These are phyloP conservation scores for Hirundo rustica DNA, from an alignment of 2,797 vertebrate genomes.

Conservation along the genomic window DNA sequence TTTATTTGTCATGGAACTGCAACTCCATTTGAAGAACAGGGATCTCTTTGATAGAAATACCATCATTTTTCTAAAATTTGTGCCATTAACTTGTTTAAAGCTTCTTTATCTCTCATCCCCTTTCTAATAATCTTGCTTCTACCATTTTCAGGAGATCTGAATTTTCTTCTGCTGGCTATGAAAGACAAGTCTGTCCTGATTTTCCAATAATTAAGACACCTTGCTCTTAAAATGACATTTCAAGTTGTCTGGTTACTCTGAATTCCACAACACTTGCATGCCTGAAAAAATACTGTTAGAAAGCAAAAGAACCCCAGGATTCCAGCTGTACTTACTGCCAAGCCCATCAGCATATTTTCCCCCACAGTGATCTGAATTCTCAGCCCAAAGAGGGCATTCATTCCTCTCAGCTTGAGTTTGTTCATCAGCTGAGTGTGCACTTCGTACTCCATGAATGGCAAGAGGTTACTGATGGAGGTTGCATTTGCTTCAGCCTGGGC, in stretches of 20 bases:
- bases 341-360: conserved; percentile 95
- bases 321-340: conserved; percentile 86
- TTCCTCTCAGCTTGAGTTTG: conserved; percentile 93
- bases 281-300: background rate
- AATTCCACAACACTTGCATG: background rate
- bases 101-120: background rate
- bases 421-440: conserved; percentile 98
- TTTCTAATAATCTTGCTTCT: background rate
- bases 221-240: background rate
- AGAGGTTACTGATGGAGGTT: conserved; percentile 91
- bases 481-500: conserved; percentile 97
- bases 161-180: background rate
- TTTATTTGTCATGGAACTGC: background rate
- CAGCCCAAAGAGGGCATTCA: conserved; percentile 96
- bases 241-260: background rate
- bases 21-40: background rate
- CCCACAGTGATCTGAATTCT: conserved; percentile 96
- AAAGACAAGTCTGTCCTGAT: background rate
- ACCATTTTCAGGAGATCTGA: background rate
- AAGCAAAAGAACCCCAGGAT: background rate
- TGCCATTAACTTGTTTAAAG: background rate
- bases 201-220: background rate
- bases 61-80: background rate
- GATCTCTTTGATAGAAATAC: background rate
- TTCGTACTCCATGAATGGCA: conserved; percentile 99